Base-by-base conservation (phyloP, 2,113 vertebrate species). In the Dipodomys stephensi region DNA sequence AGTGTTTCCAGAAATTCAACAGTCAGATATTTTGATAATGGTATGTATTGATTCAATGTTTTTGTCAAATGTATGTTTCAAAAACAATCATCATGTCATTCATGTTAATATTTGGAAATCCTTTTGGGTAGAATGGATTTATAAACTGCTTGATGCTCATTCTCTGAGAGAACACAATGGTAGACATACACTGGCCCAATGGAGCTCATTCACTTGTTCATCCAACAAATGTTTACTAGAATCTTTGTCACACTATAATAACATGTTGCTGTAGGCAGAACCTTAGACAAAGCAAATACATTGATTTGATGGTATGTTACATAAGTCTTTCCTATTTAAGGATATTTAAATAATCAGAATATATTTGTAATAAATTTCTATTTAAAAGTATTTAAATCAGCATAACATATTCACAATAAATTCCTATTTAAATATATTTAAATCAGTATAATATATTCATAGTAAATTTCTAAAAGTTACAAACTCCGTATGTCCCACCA, bases 1-100 rank as follows among this genome's bases (percentile, higher is more conserved):
- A 99, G 99, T 91, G 98, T 99, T 93, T 99, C 99, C 96, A 99
- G 99, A 98, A 99, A 99, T 98, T 99, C 99, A 72, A 99, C 99
- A 6, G 99, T 99, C 97, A 99, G 99, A 98, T 99, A 99, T 97
- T 99, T 99, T 97, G 99, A 99, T 98, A 99, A 99, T 96, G 99
- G 99, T 99, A 99, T 96, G 98, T 97, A 69, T 92, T 64, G 1
- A 6, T 64, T 68, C 19, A 4, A n/a, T 25, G 71, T 39, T 83
- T 44, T 95, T 30, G 32, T 22, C 49, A 7, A 71, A 67, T 53
- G 2, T 74, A 16, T 92, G 77, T 32, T 64, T 94, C 88, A 57
- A 32, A 89, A 78, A 53, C 12, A 73, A 64, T 9, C 30, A 65
- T 46, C 25, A 87, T 81, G 18, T 83, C 7, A 69, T 78, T 83